Evolutionary conservation across 2,888 invertebrate species (phyloP).

Genomic region (Dasypogon diadema): DNA sequence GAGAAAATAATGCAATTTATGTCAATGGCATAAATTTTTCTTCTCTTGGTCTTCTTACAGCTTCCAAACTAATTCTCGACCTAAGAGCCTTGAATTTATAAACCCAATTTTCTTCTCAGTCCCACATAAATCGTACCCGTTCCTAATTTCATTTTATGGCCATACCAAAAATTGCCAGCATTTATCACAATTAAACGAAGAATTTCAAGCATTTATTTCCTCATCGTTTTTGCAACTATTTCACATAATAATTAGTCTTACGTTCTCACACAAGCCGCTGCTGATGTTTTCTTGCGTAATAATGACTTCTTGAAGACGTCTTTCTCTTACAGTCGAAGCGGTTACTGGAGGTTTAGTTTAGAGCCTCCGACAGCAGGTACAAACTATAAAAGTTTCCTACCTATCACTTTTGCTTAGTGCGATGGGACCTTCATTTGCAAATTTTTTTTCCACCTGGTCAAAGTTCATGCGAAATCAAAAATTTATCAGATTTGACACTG

Average conservation of each 20-base stretch:
- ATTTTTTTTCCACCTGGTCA: background rate
- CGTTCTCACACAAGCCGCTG: background rate
- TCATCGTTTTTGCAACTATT: background rate
- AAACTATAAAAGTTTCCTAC: background rate
- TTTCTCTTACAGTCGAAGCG: background rate
- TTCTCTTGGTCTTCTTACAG: no score
- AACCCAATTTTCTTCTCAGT: no score
- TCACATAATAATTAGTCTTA: conserved; percentile 1
- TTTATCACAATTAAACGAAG: background rate
- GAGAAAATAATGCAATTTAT: no score
- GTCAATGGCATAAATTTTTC: no score
- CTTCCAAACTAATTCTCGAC: no score
- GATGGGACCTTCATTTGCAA: background rate
- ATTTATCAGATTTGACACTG: background rate
- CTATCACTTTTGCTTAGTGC: background rate
- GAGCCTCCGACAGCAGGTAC: background rate
- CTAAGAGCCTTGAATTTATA: no score
- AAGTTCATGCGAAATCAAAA: background rate
- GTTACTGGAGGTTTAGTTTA: background rate
- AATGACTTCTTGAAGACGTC: background rate
- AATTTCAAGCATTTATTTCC: background rate
- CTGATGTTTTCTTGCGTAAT: background rate
- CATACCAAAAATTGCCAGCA: no score
- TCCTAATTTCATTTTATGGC: no score
- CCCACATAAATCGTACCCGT: no score